Conservation (phyloP, 2,113 vertebrate genomes). For the Porphyrio hochstetteri region DNA sequence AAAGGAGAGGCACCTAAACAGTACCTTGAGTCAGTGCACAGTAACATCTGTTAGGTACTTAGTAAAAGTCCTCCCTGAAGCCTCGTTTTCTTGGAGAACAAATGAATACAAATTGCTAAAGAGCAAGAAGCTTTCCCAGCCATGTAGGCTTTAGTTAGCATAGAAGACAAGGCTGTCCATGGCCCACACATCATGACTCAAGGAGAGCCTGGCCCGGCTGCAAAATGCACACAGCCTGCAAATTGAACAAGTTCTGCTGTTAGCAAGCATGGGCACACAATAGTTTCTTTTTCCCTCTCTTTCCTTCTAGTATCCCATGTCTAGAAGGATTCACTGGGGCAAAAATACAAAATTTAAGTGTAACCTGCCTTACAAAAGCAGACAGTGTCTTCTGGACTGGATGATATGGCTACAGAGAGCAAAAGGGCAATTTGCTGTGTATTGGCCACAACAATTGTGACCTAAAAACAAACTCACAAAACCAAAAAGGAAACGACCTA, state of each 20-base stretch:
- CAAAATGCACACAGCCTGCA: neutral
- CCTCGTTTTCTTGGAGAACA: neutral
- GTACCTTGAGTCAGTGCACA: accelerated
- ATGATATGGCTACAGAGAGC: neutral
- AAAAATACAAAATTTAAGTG: neutral
- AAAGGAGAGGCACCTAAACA: neutral
- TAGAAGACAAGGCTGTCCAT: neutral
- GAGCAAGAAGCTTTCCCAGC: neutral
- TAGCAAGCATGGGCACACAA: neutral
- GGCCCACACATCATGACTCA: neutral
- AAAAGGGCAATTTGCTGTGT: neutral
- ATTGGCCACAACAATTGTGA: neutral
- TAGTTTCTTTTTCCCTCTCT: neutral
- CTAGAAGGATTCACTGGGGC: neutral
- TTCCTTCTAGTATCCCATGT: neutral
- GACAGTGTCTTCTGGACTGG: neutral
- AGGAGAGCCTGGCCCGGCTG: neutral
- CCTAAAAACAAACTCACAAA: neutral
- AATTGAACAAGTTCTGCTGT: neutral
- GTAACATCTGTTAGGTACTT: neutral
- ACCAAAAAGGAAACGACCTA: neutral
- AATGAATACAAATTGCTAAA: constrained; percentile 11
- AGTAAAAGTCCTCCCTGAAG: constrained; percentile 8
- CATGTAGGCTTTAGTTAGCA: neutral
- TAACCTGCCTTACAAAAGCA: neutral